phyloP scores from a whole-genome alignment of 2,113 vertebrate genomes.

The Solea senegalensis region DNA sequence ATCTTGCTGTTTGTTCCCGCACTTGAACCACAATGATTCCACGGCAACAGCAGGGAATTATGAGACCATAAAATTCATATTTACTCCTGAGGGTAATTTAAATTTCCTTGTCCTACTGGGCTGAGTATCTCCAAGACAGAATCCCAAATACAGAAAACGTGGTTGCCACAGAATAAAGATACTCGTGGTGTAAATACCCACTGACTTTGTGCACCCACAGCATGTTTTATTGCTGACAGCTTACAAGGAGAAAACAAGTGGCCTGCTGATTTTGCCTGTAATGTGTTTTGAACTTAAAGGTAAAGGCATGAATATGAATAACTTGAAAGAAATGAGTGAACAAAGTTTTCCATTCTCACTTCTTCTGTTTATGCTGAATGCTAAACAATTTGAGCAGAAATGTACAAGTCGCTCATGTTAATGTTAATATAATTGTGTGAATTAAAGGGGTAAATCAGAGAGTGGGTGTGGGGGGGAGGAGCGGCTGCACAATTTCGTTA shows the following conservation, averaged over 20 bases:
- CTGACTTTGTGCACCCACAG: background rate
- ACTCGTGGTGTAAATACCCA: background rate
- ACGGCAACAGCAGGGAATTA: background rate
- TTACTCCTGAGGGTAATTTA: background rate
- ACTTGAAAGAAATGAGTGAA: background rate
- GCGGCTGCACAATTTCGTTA: background rate
- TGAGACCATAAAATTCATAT: slow-evolving; percentile 8
- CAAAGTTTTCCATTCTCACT: background rate
- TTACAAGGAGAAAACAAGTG: too few species aligned
- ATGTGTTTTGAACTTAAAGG: too few species aligned
- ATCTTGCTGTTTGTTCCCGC: background rate
- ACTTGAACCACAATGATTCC: background rate
- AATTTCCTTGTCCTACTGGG: background rate
- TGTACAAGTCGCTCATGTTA: background rate
- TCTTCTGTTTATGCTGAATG: background rate
- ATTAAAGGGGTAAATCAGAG: slow-evolving; percentile 6
- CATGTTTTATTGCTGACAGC: background rate
- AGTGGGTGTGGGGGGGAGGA: background rate
- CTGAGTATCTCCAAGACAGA: background rate
- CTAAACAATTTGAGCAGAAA: slow-evolving; percentile 12
- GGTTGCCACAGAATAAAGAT: background rate
- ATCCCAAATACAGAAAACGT: background rate
- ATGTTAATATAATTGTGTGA: slow-evolving; percentile 2
- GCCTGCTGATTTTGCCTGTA: too few species aligned
- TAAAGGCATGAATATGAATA: background rate